Evolutionary conservation across 2,113 vertebrate species (phyloP).

Genomic region (Agelaius phoeniceus): DNA sequence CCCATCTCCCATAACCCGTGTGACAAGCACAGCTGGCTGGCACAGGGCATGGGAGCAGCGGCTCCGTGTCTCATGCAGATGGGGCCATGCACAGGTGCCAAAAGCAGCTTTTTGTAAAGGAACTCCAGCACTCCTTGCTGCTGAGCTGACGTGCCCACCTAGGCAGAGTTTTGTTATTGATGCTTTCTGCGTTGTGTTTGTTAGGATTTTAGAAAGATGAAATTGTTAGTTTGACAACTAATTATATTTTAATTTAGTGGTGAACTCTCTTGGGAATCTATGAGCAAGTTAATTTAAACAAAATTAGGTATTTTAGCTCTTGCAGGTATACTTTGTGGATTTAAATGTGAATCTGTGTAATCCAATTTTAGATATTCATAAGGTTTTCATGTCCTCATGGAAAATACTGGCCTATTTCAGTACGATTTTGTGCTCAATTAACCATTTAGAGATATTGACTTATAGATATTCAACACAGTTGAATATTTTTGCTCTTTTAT

Average conservation of each 20-base stretch:
- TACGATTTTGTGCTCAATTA: conserved; percentile 49
- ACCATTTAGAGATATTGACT: not conserved
- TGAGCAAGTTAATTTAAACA: not conserved
- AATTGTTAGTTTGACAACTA: not conserved
- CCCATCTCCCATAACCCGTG: no score
- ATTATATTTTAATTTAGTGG: not conserved
- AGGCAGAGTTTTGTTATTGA: not conserved
- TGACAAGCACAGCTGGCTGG: not conserved
- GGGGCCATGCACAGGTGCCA: not conserved
- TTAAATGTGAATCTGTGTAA: not conserved
- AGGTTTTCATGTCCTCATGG: not conserved
- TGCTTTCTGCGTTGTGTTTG: not conserved
- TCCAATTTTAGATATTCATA: not conserved
- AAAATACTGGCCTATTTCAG: conserved; percentile 29
- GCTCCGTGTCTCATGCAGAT: accelerated
- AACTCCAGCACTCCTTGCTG: not conserved
- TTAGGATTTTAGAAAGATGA: not conserved
- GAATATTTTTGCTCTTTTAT: not conserved
- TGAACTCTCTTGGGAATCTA: not conserved
- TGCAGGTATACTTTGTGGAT: not conserved
- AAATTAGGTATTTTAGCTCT: not conserved
- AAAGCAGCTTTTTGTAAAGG: not conserved
- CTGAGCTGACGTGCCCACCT: not conserved
- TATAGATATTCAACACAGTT: not conserved
- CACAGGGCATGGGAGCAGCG: accelerated